Evolutionary conservation across 2,888 invertebrate genomes (phyloP), one percentile per base, ranked within the genome.

Genomic region (Ophraella communa): DNA sequence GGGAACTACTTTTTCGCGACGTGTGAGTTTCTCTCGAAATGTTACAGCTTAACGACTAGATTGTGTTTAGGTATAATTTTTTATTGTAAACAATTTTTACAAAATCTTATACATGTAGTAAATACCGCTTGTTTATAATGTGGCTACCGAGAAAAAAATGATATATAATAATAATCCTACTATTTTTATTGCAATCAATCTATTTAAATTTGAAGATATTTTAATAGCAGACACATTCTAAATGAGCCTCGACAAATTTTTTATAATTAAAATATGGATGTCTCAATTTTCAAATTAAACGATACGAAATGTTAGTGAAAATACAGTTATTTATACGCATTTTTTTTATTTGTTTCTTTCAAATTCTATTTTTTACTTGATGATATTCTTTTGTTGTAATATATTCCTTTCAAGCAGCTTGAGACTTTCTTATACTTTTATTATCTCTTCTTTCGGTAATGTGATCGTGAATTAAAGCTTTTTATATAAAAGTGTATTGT

Each of bases 391-490:
- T 74, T 72, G 76, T 71, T 72, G 70, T 74, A 71, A 69, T 67
- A 73, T 69, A 65, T 65, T 65, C 56, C 71, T 65, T 69, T 74
- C 72, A 73, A 72, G 73, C 72, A 71, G 72, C 74, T 74, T 76
- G 69, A 71, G 63, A 71, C 68, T 75, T 75, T 74, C 65, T 76
- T 73, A 75, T 77, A 77, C 77, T 77, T 78, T 39, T n/a, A n/a
- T n/a, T n/a, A n/a, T n/a, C n/a, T n/a, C n/a, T n/a, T n/a, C n/a
- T n/a, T n/a, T 80, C 77, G 75, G 79, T 80, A 79, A 80, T 78
- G 80, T 81, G 81, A 81, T 80, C 75, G 80, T 81, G 80, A 80
- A 79, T 80, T 81, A 78, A 79, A 79, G 80, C 80, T 79, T 78
- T 79, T 79, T 78, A 78, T 80, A 80, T 80, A 80, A 80, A 76